Percentiles rank a stretch among this genome's conserved stretches.
phyloP scores from a whole-genome alignment of 2,888 invertebrate species.

The Troides oblongomaculatus region DNA sequence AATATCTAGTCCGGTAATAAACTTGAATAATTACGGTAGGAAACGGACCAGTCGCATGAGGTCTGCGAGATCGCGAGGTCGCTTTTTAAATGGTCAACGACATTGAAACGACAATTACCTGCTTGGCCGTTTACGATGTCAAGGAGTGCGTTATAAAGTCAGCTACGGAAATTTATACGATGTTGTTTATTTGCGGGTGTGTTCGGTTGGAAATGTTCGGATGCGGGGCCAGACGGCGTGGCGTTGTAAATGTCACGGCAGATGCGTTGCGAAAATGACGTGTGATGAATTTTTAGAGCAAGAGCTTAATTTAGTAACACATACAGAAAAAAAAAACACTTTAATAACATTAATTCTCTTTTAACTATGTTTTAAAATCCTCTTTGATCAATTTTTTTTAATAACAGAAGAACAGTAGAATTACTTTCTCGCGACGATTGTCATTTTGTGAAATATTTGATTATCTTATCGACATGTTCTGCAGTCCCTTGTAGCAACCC shows the following conservation, averaged over 20 bases:
- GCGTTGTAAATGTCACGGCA: constrained; percentile 65
- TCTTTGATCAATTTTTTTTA: too few relatives aligned
- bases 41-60: constrained; percentile 34
- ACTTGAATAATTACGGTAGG: constrained; percentile 38
- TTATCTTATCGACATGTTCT: too few relatives aligned
- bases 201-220: neutral
- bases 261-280: constrained; percentile 35
- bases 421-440: too few relatives aligned
- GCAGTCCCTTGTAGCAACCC: neutral
- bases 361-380: too few relatives aligned
- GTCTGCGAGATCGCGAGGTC: constrained; percentile 48
- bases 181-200: neutral
- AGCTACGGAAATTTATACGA: constrained; percentile 13
- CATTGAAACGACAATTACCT: constrained; percentile 45
- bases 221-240: constrained; percentile 59
- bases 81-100: constrained; percentile 55
- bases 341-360: neutral
- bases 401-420: too few relatives aligned
- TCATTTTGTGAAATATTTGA: too few relatives aligned
- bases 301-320: neutral
- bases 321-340: neutral
- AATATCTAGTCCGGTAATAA: neutral
- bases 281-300: neutral
- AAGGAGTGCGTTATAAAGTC: constrained; percentile 36
- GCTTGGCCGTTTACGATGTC: constrained; percentile 49